A percentile compares a stretch with the other conserved stretches of the same genome.
Conservation (phyloP, 2,113 vertebrate genomes). For the Caracal caracal region DNA sequence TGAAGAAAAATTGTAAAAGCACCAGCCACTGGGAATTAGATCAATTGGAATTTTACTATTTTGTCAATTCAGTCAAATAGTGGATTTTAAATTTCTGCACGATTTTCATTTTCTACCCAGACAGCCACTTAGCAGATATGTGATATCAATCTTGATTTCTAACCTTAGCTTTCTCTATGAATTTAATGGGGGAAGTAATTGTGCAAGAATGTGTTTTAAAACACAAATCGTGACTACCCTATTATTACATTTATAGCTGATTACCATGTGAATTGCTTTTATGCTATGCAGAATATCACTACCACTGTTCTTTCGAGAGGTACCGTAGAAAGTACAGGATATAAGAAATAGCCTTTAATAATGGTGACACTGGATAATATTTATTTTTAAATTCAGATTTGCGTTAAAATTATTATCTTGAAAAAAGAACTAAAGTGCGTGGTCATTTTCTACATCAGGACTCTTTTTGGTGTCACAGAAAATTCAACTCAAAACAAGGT, state of each 20-base stretch:
- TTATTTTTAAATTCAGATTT: constrained; percentile 30
- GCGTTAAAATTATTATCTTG: constrained; percentile 5
- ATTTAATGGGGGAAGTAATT: constrained; percentile 84
- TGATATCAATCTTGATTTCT: constrained; percentile 77
- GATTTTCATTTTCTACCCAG: constrained; percentile 80
- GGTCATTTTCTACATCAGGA: not conserved
- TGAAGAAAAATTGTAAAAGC: constrained; percentile 60
- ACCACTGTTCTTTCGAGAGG: constrained; percentile 60
- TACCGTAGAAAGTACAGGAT: not conserved
- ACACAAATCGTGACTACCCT: constrained; percentile 80
- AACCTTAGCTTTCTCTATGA: constrained; percentile 76
- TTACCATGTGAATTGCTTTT: constrained; percentile 78
- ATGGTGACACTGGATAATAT: not conserved
- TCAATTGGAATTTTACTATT: constrained; percentile 72
- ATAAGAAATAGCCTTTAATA: constrained; percentile 14
- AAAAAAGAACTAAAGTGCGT: not conserved
- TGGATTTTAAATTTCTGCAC: constrained; percentile 70
- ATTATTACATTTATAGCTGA: constrained; percentile 83
- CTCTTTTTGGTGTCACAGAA: constrained; percentile 1
- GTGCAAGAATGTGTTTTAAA: constrained; percentile 81
- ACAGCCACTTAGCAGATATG: constrained; percentile 77
- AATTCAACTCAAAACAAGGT: not conserved
- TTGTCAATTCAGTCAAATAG: constrained; percentile 70
- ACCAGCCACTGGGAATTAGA: constrained; percentile 56
- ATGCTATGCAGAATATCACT: constrained; percentile 67